These are phyloP conservation scores for Pseudopipra pipra DNA, from an alignment of 2,113 vertebrate genomes.

Conservation along the genomic window DNA sequence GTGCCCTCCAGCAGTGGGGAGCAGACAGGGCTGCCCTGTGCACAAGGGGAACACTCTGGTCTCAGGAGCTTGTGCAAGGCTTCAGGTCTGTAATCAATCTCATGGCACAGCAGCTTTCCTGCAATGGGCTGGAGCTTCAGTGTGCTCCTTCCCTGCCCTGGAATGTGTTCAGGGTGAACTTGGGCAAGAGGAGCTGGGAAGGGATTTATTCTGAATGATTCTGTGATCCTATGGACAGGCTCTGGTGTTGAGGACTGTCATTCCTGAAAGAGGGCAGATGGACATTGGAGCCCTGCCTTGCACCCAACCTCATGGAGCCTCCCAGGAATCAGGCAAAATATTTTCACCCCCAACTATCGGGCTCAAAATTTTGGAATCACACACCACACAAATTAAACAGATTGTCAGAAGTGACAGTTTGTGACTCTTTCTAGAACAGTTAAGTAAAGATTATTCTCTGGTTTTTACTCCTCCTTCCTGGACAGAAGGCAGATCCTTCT, in stretches of 20 bases:
- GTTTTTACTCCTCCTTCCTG: background rate
- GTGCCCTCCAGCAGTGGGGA: background rate
- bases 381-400: background rate
- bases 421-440: background rate
- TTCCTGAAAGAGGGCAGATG: background rate
- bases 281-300: background rate
- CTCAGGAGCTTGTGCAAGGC: background rate
- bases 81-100: background rate
- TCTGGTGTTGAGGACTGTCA: background rate
- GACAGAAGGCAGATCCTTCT: background rate
- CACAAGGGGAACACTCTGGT: background rate
- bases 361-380: background rate
- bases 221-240: background rate
- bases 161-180: background rate
- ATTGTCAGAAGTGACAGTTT: background rate
- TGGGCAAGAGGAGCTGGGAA: background rate
- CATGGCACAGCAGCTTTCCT: background rate
- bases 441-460: background rate
- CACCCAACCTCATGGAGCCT: background rate
- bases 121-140: background rate
- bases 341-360: background rate
- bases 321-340: background rate
- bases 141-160: background rate
- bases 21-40: background rate
- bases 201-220: rapidly evolving